Base-by-base conservation (phyloP, 2,797 vertebrate species). In the Clarias pachynema region DNA sequence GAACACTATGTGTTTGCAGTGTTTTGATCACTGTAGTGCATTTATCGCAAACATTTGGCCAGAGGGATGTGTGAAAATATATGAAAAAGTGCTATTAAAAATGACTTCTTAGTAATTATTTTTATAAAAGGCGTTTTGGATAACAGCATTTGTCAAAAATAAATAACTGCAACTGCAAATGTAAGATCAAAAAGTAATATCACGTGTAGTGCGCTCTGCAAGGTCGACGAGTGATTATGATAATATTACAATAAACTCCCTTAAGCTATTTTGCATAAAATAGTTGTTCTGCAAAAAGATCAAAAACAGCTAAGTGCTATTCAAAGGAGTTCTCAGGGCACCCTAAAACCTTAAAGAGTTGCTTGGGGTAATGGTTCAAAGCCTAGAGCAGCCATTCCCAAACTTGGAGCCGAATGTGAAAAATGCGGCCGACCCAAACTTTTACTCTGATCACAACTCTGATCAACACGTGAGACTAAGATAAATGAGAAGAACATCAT, bases 201-300 rank as follows among this genome's bases (percentile, higher is more conserved):
- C 20, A 75, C 29, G 16, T 57, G n/a, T 56, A 56, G 22, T 24
- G 20, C 31, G 9, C 18, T 22, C 31, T 22, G 18, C 18, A 69
- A 9, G 37, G 12, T 5, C 26, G 14, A 62, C n/a, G 1, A 40
- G 20, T 18, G 40, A 40, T 70, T 22, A 10, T 44, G 37, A 72
- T 72, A 5, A 75, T 29, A 75, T 56, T 56, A 49, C 70, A 73
- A 29, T 16, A 75, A 57, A 8, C 5, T 57, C 56, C 56, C 37
- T 5, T n/a, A 0, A 62, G 22, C 10, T 60, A 62, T 62, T 62
- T 79, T 79, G 75, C 57, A 40, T 79, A 24, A 78, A 62, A 79
- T 24, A 9, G 75, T 62, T 62, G 22, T 40, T 79, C 34, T 57
- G 57, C 57, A 77, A 34, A 77, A 16, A 77, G 73, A 75, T 29